Conservation (phyloP, 2,888 invertebrate genomes). For the Lasioglossum morio region DNA sequence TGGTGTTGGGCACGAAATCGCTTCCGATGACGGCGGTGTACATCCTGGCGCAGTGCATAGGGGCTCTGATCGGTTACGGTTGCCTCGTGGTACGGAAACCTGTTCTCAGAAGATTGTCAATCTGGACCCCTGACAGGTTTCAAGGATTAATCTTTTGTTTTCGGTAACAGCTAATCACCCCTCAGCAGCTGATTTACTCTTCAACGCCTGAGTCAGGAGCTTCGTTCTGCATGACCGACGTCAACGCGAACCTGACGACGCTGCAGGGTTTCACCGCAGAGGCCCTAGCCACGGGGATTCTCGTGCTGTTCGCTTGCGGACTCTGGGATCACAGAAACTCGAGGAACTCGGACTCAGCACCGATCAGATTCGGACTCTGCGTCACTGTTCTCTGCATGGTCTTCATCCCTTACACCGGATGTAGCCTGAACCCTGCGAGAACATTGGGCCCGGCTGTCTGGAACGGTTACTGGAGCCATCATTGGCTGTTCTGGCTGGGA, state of each 20-base stretch:
- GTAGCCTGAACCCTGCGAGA: constrained; percentile 90
- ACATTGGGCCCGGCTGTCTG: constrained; percentile 90
- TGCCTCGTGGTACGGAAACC: constrained; percentile 86
- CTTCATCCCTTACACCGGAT: constrained; percentile 89
- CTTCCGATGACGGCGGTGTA: constrained; percentile 87
- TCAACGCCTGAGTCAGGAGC: background rate
- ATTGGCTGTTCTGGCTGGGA: constrained; percentile 91
- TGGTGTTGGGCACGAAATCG: constrained; percentile 87
- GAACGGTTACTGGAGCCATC: constrained; percentile 88
- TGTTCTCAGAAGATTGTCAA: background rate
- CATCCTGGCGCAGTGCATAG: constrained; percentile 88
- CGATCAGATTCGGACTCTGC: constrained; percentile 88
- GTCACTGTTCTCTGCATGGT: constrained; percentile 88
- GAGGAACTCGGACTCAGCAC: constrained; percentile 87
- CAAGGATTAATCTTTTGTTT: background rate
- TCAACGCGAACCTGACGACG: constrained; percentile 62
- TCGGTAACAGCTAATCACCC: constrained; percentile 78
- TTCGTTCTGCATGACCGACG: constrained; percentile 73
- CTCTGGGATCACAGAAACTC: constrained; percentile 90
- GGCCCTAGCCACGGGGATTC: constrained; percentile 87
- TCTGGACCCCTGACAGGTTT: background rate
- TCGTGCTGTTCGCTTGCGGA: constrained; percentile 89
- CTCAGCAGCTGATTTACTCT: constrained; percentile 65
- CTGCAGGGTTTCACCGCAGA: constrained; percentile 88
- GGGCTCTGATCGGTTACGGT: constrained; percentile 90